phyloP scores from a whole-genome alignment of 2,797 vertebrate genomes.

The Gobio occitaniae region DNA sequence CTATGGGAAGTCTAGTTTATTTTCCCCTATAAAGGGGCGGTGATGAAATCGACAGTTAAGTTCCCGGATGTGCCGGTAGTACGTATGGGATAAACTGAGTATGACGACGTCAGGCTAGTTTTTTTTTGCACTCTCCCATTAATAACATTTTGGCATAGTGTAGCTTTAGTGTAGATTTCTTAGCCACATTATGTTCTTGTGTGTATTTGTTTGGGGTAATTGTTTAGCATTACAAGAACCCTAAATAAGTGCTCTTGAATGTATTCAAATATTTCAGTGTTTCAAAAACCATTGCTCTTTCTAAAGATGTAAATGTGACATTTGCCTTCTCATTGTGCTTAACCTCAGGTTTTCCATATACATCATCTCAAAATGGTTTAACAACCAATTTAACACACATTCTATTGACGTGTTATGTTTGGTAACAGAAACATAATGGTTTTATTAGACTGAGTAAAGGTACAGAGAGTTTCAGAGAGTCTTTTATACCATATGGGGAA shows the following conservation, averaged over 20 bases:
- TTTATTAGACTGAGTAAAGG: not conserved
- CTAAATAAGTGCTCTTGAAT: not conserved
- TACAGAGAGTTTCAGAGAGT: constrained; percentile 8
- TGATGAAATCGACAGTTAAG: too few relatives aligned
- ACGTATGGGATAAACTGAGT: too few relatives aligned
- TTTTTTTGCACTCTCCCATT: not conserved
- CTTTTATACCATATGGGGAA: not conserved
- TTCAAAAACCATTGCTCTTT: not conserved
- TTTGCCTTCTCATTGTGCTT: not conserved
- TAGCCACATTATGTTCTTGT: not conserved
- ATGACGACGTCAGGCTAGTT: too few relatives aligned
- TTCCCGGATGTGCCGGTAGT: too few relatives aligned
- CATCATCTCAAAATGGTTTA: not conserved
- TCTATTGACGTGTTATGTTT: not conserved
- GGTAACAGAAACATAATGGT: not conserved
- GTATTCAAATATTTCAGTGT: not conserved
- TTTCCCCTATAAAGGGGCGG: too few relatives aligned
- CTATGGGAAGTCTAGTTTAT: too few relatives aligned
- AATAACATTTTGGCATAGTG: not conserved
- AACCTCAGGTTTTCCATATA: not conserved
- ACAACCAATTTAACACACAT: not conserved
- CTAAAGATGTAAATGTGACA: not conserved
- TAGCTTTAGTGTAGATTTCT: not conserved
- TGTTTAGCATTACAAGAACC: not conserved
- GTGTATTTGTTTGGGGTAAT: not conserved